A percentile compares a stretch with the other conserved stretches of the same genome.
These are phyloP conservation scores for Syrmaticus mikado DNA, from an alignment of 2,113 vertebrate species.

Conservation along the genomic window DNA sequence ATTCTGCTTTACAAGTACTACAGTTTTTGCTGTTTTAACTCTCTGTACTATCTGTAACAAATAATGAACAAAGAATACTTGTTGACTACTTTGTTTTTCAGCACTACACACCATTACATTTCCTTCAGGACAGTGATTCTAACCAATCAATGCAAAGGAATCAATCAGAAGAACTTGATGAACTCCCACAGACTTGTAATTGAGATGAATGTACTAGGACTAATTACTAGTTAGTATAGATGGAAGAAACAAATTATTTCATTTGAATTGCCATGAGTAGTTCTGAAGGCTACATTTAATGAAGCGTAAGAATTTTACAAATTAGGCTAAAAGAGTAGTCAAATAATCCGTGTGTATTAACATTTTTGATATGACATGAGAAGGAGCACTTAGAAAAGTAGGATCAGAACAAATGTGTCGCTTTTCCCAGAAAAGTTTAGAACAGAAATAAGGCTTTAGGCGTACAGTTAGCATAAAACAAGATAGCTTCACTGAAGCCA, in stretches of 20 bases:
- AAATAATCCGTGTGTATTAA: neutral
- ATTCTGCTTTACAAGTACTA: neutral
- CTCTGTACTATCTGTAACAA: neutral
- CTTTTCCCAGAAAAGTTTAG: neutral
- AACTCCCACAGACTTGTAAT: neutral
- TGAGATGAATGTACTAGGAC: neutral
- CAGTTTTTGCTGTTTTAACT: neutral
- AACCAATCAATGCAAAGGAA: neutral
- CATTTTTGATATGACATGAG: neutral
- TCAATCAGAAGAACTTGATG: neutral
- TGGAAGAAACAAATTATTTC: neutral
- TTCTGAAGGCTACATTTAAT: neutral
- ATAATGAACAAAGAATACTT: neutral
- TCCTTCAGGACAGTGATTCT: neutral
- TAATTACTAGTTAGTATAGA: neutral
- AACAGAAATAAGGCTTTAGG: neutral
- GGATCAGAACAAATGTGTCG: neutral
- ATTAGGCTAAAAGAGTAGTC: neutral
- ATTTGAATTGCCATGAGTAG: neutral
- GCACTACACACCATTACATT: neutral
- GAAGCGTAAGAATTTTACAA: neutral
- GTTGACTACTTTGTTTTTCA: neutral
- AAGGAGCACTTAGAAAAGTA: neutral
- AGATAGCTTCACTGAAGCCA: neutral
- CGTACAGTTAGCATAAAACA: neutral